Evolutionary conservation across 2,888 invertebrate species (phyloP), one percentile per base, ranked within the genome.

Genomic region (Pseudococcus viburni): DNA sequence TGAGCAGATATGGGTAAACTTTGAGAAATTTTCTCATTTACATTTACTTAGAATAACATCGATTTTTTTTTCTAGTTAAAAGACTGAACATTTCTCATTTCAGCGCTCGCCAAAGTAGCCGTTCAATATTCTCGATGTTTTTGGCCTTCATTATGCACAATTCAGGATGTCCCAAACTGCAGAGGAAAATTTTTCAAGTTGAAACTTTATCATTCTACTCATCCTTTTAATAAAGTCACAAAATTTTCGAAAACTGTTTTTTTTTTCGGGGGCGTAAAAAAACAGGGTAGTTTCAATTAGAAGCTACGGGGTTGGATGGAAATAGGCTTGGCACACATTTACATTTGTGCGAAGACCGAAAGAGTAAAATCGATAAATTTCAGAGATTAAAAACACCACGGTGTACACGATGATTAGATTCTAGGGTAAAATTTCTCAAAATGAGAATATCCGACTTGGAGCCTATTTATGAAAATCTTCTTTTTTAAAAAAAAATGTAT

Each of bases 101-200:
- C 15, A 5, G 17, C 15, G 17, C 5, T 51, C 26, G 26, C 26
- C 26, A 51, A 51, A 51, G 51, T 51, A 17, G 51, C 51, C 51
- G 12, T 17, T 51, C 15, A 51, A 51, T 17, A 51, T 51, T 51
- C 17, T 51, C 51, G 15, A 51, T 15, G 51, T 51, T 51, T 51
- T 51, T 51, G 51, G 51, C 51, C 51, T 51, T 51, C 51, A 51
- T 51, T 51, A 51, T 51, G 51, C 51, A 51, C 51, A 51, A 51
- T 51, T 51, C 51, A 51, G 51, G 51, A 51, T 51, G 51, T 51
- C 4, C 15, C 51, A 51, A n/a, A 51, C 51, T 51, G 51, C 51
- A 51, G 51, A 17, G 15, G 12, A 51, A 51, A 51, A 51, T 5
- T 51, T n/a, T 51, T 51, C 12, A 17, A 51, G 51, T 51, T 51